Percentiles rank a stretch among this genome's conserved stretches.
Evolutionary conservation across 1,140 invertebrate species (phyloP).

Genomic region (Cydia strobilella): DNA sequence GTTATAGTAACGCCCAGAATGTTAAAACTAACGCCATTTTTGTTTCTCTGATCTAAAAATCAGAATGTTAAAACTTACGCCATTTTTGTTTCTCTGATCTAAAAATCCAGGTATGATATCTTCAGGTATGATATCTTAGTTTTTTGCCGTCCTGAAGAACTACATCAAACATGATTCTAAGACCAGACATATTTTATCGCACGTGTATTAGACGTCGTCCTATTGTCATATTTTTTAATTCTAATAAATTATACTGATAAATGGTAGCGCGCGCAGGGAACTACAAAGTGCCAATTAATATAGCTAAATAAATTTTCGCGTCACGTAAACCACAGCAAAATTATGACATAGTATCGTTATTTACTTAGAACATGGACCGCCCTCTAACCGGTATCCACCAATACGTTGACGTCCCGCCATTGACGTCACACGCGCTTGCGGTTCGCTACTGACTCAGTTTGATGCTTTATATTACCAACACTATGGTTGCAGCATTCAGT

Average conservation of each 20-base stretch:
- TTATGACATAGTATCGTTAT: constrained; percentile 14
- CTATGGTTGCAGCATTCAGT: constrained; percentile 11
- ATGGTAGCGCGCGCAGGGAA: background rate
- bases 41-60: too few species aligned
- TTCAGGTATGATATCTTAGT: too few species aligned
- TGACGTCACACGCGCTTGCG: constrained; percentile 32
- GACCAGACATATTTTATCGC: too few species aligned
- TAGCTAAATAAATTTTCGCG: background rate
- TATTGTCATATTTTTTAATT: background rate
- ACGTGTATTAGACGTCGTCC: too few species aligned
- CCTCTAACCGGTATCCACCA: constrained; percentile 3
- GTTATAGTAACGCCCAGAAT: too few species aligned
- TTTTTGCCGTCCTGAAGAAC: too few species aligned
- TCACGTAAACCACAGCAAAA: background rate
- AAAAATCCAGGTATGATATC: too few species aligned
- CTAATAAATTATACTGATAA: background rate
- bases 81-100: too few species aligned
- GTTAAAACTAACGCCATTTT: too few species aligned
- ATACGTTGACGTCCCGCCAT: constrained; percentile 21
- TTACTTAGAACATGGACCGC: constrained; percentile 14
- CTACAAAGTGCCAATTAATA: background rate
- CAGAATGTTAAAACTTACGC: too few species aligned
- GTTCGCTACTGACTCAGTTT: constrained; percentile 23
- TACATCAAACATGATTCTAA: too few species aligned
- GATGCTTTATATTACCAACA: constrained; percentile 21